These are phyloP conservation scores for Trichogramma pretiosum DNA, from an alignment of 1,140 invertebrate genomes.

Conservation along the genomic window DNA sequence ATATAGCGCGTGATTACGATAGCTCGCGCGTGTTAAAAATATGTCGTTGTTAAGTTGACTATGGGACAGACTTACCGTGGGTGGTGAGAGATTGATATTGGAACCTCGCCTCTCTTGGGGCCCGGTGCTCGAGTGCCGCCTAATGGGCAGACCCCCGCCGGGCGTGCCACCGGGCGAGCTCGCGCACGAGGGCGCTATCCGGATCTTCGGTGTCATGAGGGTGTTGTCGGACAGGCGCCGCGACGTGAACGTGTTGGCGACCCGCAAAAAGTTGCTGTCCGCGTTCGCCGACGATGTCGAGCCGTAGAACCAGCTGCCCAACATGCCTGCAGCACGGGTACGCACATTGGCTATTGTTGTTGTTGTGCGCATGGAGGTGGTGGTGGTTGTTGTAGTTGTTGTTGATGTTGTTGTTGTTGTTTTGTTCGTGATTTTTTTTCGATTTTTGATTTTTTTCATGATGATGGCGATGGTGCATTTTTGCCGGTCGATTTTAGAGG, in stretches of 20 bases:
- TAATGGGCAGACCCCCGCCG: slow-evolving; percentile 67
- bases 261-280: slow-evolving; percentile 71
- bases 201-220: slow-evolving; percentile 80
- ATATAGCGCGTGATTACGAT: too few species aligned
- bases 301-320: slow-evolving; percentile 66
- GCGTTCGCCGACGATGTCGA: slow-evolving; percentile 68
- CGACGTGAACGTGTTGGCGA: slow-evolving; percentile 70
- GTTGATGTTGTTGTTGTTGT: too few species aligned
- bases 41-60: too few species aligned
- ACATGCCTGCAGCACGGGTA: slow-evolving; percentile 52
- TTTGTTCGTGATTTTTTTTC: too few species aligned
- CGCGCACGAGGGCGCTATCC: slow-evolving; percentile 73
- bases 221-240: slow-evolving; percentile 85
- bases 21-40: too few species aligned
- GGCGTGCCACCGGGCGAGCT: slow-evolving; percentile 78
- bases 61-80: too few species aligned
- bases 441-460: too few species aligned
- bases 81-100: slow-evolving; percentile 75
- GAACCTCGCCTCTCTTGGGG: slow-evolving; percentile 77
- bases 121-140: slow-evolving; percentile 81
- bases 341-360: too few species aligned
- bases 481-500: too few species aligned
- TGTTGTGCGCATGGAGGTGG: too few species aligned
- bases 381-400: too few species aligned
- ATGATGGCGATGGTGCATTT: too few species aligned